phyloP scores from a whole-genome alignment of 2,888 invertebrate genomes.

The Zhuqinia jingwanae region DNA sequence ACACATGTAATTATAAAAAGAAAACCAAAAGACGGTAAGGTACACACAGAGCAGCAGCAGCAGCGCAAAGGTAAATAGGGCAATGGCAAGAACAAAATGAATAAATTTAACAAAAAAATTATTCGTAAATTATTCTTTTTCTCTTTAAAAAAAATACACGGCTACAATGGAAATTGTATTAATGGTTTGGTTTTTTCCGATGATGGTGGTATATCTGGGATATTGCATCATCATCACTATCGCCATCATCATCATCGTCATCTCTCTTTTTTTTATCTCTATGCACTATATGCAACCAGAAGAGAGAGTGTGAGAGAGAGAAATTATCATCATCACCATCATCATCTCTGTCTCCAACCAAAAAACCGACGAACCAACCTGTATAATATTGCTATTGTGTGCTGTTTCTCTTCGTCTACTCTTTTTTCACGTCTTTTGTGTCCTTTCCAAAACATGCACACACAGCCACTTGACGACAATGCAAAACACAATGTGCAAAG shows the following conservation, averaged over 20 bases:
- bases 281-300: constrained; percentile 19
- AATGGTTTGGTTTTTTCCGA: no score
- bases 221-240: constrained; percentile 14
- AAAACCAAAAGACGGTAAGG: no score
- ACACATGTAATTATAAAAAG: no score
- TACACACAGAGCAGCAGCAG: no score
- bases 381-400: not conserved
- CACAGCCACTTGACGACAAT: constrained; percentile 56
- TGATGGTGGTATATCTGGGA: constrained; percentile 8
- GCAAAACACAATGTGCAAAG: no score
- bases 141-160: not conserved
- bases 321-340: constrained; percentile 28
- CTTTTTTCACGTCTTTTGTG: constrained; percentile 16
- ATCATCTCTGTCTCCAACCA: constrained; percentile 28
- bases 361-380: constrained; percentile 38
- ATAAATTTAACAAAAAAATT: not conserved
- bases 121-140: not conserved
- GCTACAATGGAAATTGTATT: not conserved
- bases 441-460: constrained; percentile 18
- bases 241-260: not conserved
- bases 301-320: no score
- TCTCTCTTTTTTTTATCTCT: constrained; percentile 16
- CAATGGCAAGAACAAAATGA: no score
- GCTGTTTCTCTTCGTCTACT: not conserved
- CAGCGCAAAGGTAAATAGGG: no score